Base-by-base conservation (phyloP, 2,888 invertebrate genomes). In the Micoletzkya japonica region DNA sequence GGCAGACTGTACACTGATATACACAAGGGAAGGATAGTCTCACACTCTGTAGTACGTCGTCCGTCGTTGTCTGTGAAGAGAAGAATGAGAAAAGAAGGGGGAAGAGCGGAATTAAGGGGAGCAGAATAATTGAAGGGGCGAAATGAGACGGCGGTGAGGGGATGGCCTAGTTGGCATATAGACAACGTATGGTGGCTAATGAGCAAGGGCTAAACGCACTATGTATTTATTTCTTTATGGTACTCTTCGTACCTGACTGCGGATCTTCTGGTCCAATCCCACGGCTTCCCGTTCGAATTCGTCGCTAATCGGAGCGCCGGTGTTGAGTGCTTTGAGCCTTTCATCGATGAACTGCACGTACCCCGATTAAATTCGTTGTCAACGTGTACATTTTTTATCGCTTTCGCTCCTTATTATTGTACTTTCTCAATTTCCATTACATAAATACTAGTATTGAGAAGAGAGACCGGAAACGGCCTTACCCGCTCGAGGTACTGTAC, bases 241-340 rank as follows among this genome's bases (percentile, higher is more conserved):
- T 37, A 37, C 30, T 59, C 39, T 26, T 59, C 59, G 59, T 39
- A 26, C 1, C 37, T 30, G 30, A 39, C 59, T 59, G 39, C 59
- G 4, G 59, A 59, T 37, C 26, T 63, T 63, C 4, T 30, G 26
- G 10, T 63, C 63, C 50, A 50, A 32, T 14, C 32, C 14, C 20
- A 50, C 50, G 6, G 63, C 91, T 87, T 96, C 95, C 85, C 91
- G 89, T 87, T 97, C 96, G 87, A 97, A 97, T 85, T 95, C 93
- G 86, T 97, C 96, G 44, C 92, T 92, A 86, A 94, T 93, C 0
- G 94, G 93, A 72, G 91, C 89, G 0, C 96, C 95, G n/a, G 92
- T 91, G 86, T 95, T 95, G 75, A 96, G 89, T 89, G 94, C 91
- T 79, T 93, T 92, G 78, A 96, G 88, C 80, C 96, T 90, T 87